Evolutionary conservation across 2,797 vertebrate genomes (phyloP), one percentile per base, ranked within the genome.

Genomic region (Buphagus erythrorhynchus): DNA sequence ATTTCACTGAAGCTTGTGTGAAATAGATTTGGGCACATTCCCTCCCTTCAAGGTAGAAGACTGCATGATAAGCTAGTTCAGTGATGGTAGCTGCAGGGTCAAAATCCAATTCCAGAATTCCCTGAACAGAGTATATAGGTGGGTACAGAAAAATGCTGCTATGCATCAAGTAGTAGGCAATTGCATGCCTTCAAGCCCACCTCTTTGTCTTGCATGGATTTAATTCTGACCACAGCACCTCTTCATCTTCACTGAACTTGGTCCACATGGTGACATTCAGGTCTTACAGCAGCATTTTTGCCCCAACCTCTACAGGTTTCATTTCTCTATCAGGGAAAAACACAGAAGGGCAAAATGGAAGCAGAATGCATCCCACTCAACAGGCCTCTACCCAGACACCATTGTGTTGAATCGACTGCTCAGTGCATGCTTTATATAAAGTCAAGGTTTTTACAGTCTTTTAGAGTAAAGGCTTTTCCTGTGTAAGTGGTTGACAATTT

Each of bases 81-180:
- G n/a, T 26, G 9, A 88, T 2, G 6, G 35, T 38, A 83, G 38
- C 31, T 62, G 9, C 35, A 66, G 35, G 29, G 19, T 14, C 13
- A 84, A 73, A 67, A 89, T 51, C 19, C 40, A 55, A 5, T 22
- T 55, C 36, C 33, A 84, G 21, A 71, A 71, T 74, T 25, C 22
- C 25, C 25, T 36, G 13, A 77, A 67, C 3, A 13, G 3, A 5
- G 12, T 9, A 24, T 2, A 0, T 2, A 22, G 26, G 16, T 2
- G 0, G 12, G 22, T 16, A 49, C 19, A 61, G 43, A 46, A 92
- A 69, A 91, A 54, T 3, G 15, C 18, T 49, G 58, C 26, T 66
- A 14, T 26, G 16, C 22, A 43, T 57, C 20, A 55, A 16, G 29
- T 1, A 65, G 19, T 1, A 5, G 36, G 28, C 52, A 84, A 31